Conservation (phyloP, 2,113 vertebrate species). For the Acanthisitta chloris region DNA sequence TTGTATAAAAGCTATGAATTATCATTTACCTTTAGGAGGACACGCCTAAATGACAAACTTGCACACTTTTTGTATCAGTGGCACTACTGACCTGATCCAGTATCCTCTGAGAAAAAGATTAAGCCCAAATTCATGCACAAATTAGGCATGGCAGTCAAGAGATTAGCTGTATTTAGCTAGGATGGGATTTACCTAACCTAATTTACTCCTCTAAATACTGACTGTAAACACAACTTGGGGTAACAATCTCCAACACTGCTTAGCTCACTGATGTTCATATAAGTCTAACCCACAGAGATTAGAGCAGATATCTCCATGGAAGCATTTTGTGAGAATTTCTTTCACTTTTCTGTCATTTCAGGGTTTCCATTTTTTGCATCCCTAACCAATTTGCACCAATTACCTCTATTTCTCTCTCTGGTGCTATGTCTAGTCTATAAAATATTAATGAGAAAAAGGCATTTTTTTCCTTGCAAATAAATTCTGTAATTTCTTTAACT, state of each 20-base stretch:
- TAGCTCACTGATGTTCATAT: neutral
- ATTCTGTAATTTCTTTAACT: constrained; percentile 24
- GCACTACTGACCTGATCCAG: neutral
- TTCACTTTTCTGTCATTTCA: neutral
- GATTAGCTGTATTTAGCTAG: neutral
- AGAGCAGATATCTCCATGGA: neutral
- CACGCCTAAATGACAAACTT: neutral
- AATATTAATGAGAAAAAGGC: neutral
- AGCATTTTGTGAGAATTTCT: neutral
- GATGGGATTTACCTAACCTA: neutral
- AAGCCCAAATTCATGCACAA: neutral
- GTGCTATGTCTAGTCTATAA: neutral
- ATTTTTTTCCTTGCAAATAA: neutral
- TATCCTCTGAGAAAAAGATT: neutral
- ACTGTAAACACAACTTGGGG: neutral
- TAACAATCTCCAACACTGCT: neutral
- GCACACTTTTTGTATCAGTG: neutral
- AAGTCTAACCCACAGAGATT: neutral
- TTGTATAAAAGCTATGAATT: neutral
- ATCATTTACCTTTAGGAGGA: neutral
- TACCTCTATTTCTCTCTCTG: neutral
- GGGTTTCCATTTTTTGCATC: neutral
- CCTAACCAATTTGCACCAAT: neutral
- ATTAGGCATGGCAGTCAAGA: neutral
- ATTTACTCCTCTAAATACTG: neutral